Evolutionary conservation across 2,113 vertebrate genomes (phyloP).

Genomic region (Tenebrosternarchus preto): DNA sequence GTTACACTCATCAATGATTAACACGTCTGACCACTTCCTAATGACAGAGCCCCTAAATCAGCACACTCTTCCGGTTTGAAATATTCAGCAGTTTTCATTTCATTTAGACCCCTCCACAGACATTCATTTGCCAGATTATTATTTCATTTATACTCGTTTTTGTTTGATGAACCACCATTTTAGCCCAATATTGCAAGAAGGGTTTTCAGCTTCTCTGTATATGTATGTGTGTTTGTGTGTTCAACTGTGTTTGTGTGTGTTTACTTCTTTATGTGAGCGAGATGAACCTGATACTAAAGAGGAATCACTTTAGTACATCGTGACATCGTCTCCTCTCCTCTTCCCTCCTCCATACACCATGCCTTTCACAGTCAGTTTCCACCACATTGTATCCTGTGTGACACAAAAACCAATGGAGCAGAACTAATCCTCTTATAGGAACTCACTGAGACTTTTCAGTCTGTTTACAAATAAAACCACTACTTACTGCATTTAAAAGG

Average conservation of each 20-base stretch:
- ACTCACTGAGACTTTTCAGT: constrained; percentile 74
- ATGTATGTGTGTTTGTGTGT: neutral
- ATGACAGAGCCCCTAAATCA: constrained; percentile 72
- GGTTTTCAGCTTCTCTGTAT: no score
- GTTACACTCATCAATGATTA: constrained; percentile 73
- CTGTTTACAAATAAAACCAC: constrained; percentile 81
- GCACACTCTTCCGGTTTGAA: constrained; percentile 78
- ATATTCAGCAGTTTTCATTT: constrained; percentile 76
- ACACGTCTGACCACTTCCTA: constrained; percentile 68
- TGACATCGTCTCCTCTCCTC: neutral
- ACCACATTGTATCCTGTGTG: constrained; percentile 39
- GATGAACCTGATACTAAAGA: neutral
- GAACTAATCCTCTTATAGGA: constrained; percentile 79
- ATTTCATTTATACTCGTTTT: no score
- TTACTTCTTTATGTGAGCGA: neutral
- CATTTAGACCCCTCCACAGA: constrained; percentile 1
- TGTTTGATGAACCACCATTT: no score
- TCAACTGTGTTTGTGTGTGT: neutral
- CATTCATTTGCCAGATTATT: no score
- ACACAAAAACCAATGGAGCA: constrained; percentile 60
- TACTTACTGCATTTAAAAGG: constrained; percentile 77
- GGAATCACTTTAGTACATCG: neutral
- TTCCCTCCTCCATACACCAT: constrained; percentile 34
- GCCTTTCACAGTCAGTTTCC: constrained; percentile 19
- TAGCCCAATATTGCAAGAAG: no score